Conservation (phyloP, 2,797 vertebrate species). For the Poecilia picta region DNA sequence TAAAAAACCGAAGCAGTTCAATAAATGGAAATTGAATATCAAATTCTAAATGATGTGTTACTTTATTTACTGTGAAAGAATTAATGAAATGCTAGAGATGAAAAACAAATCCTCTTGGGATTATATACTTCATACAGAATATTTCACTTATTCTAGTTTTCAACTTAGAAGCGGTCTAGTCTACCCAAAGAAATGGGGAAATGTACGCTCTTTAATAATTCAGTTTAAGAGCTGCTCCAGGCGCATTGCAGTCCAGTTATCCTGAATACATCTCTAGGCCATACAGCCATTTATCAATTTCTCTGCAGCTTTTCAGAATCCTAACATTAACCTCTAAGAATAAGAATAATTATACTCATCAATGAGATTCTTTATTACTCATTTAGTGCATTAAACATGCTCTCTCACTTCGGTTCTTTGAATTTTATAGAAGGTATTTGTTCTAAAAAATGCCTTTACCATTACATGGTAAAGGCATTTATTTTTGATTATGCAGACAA, state of each 20-base stretch:
- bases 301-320: slow-evolving; percentile 60
- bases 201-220: slow-evolving; percentile 78
- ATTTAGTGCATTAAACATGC: slow-evolving; percentile 57
- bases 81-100: not conserved
- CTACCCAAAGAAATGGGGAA: slow-evolving; percentile 57
- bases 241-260: slow-evolving; percentile 74
- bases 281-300: slow-evolving; percentile 79
- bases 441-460: slow-evolving; percentile 13
- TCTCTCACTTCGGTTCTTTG: slow-evolving; percentile 36
- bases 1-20: not conserved
- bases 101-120: not conserved
- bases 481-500: slow-evolving; percentile 12
- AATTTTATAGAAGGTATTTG: slow-evolving; percentile 33
- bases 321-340: slow-evolving; percentile 75
- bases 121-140: slow-evolving; percentile 5
- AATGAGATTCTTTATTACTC: slow-evolving; percentile 54
- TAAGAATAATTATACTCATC: slow-evolving; percentile 71
- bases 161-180: slow-evolving; percentile 48
- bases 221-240: slow-evolving; percentile 69
- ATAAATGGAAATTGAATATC: not conserved
- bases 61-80: not conserved
- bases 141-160: slow-evolving; percentile 38
- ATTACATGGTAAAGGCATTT: slow-evolving; percentile 13
- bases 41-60: not conserved
- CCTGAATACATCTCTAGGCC: slow-evolving; percentile 72